Base-by-base conservation (phyloP, 2,797 vertebrate species). In the Atherinosoma microstoma region DNA sequence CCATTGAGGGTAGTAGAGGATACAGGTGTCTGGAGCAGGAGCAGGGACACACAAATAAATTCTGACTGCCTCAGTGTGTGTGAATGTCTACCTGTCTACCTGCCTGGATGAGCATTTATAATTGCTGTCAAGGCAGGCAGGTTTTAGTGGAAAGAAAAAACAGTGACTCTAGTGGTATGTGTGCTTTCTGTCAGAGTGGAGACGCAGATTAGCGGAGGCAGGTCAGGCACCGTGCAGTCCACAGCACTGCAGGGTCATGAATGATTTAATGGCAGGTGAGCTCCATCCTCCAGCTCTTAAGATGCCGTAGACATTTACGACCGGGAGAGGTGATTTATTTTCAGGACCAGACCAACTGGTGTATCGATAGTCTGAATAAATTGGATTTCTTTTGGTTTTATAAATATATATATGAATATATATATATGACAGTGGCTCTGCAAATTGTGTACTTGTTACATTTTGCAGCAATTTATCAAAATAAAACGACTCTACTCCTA, bases 261-360 rank as follows among this genome's bases (percentile, higher is more conserved):
- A 94, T 91, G 88, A 93, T 93, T 93, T 88, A 92, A 89, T 79
- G 83, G 76, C 79, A 86, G 87, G 80, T 89, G 84, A 91, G 74
- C 84, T 75, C 57, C 22, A 35, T 83, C 80, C 83, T 78, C 68
- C 51, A 65, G 71, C 75, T 76, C 70, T 81, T 56, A 62, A 60
- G 82, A 85, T 76, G 64, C 75, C 67, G 63, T 45, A 29, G 61
- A 22, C 70, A 61, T 83, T 86, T 82, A 79, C 30, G 65, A 83
- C 62, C 47, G 0, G 0, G 63, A 67, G 67, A 69, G 61, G 30
- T 69, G 57, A 90, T 85, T 87, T 29, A 83, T 69, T 78, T 82
- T 71, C 71, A 69, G 73, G 68, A 70, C 47, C 3, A 2, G 22
- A 63, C 57, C 51, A 77, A 83, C 62, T 67, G 57, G 47, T 73